Base-by-base conservation (phyloP, 1,140 invertebrate species). In the Cotesia typhae region DNA sequence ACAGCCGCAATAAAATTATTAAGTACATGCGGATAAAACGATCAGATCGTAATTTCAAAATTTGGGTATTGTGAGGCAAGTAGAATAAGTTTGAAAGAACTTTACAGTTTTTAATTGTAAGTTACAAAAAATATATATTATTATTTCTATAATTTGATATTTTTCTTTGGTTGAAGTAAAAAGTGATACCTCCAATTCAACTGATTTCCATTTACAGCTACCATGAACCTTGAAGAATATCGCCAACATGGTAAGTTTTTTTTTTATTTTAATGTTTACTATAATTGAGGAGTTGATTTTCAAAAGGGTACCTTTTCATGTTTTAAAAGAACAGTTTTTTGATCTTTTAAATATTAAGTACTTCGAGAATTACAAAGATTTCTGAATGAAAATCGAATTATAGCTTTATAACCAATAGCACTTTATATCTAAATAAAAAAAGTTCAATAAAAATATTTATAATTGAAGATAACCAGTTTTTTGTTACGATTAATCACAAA, bases 221-320 rank as follows among this genome's bases (percentile, higher is more conserved):
- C 67, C 64, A 88, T 88, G 88, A 87, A 88, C 82, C 75, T 87
- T 28, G 86, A 88, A 28, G 88, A 88, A 41, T 88, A 88, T 70
- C 87, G 88, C 17, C 83, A 82, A 75, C 78, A 88, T 81, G 88
- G 88, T 88, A 73, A 86, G 85, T 77, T 57, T 17, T 63, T 55
- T 41, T 38, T 64, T 51, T 66, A 63, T 67, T 55, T 9, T 41
- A 69, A 28, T 17, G 17, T 28, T 28, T 28, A 28, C 28, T 28
- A 28, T 28, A 28, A 28, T 17, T 17, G 17, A 17, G 17, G 17
- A 17, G 17, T 0, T 17, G 17, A 17, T 17, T 17, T 17, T 17
- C 17, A 17, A 17, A 17, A 17, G 17, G 17, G 17, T 17, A 17
- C 17, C 17, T 17, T 17, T 17, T 17, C 17, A 17, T 17, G 1